These are phyloP conservation scores for Hirtodrosophila cameraria DNA, from an alignment of 2,888 invertebrate genomes.

Conservation along the genomic window DNA sequence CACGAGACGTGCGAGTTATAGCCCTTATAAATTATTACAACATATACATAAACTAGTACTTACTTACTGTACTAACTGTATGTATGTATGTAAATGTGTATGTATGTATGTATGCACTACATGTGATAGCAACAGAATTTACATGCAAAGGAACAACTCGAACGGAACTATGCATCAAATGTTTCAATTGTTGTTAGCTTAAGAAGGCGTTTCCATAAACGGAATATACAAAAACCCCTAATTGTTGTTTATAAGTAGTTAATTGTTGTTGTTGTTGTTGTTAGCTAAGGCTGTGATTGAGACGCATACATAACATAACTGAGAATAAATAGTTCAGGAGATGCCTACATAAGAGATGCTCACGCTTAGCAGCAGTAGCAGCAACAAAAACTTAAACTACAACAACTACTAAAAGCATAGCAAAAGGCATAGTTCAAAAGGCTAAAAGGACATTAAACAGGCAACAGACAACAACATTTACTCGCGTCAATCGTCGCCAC, in stretches of 20 bases:
- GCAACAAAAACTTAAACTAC: conserved; percentile 3
- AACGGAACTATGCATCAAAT: conserved; percentile 25
- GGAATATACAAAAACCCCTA: conserved; percentile 7
- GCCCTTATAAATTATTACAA: conserved; percentile 32
- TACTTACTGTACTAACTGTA: too few relatives aligned
- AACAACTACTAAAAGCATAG: conserved; percentile 45
- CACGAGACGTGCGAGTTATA: conserved; percentile 31
- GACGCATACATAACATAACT: conserved; percentile 4
- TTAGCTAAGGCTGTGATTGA: conserved; percentile 35
- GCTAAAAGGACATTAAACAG: conserved; percentile 30
- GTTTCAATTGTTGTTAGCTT: conserved; percentile 49
- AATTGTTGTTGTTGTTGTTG: conserved; percentile 44
- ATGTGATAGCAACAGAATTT: conserved; percentile 70
- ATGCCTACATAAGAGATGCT: conserved; percentile 32
- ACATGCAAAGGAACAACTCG: conserved; percentile 32
- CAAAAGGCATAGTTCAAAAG: conserved; percentile 23
- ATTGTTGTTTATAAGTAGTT: conserved; percentile 43
- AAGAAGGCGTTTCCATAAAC: conserved; percentile 30
- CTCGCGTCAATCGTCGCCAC: conserved; percentile 84
- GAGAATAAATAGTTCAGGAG: conserved; percentile 6
- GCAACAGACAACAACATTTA: conserved; percentile 81
- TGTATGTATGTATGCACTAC: conserved; percentile 18
- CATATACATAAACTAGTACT: conserved; percentile 9
- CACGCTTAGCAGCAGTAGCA: conserved; percentile 3
- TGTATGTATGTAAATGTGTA: not conserved